Evolutionary conservation across 1,140 invertebrate species (phyloP), one percentile per base, ranked within the genome.

Genomic region (Caenorhabditis latens): DNA sequence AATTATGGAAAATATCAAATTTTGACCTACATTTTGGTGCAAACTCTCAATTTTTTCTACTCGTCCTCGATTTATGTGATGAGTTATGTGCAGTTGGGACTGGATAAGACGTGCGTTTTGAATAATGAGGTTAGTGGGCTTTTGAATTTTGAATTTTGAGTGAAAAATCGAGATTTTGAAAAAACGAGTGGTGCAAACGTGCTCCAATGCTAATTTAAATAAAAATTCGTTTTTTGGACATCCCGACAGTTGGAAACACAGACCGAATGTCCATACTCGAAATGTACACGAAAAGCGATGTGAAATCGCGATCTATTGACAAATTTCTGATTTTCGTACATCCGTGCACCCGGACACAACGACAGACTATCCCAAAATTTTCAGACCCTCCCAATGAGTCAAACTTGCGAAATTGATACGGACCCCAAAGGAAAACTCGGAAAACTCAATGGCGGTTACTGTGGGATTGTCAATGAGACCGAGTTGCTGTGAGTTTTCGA

Each of bases 1-100:
- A 53, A 42, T n/a, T 79, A 79, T 79, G 71, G 71, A 53, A 79
- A 50, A 79, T 79, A 79, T 50, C 71, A 79, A 53, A 79, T 79
- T 50, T 50, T 79, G 43, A 79, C 71, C 11, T 79, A 79, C 19
- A 19, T 79, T 42, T 24, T 79, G 9, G 71, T 79, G 9, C 71
- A 79, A 79, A 79, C 71, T 79, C 71, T 79, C 43, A 79, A 79
- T 43, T 79, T 79, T 79, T 79, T 79, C 71, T 79, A 79, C 24
- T 79, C 71, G 9, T 79, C 71, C 4, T 79, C 71, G 8, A 79
- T 79, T 46, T 79, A 79, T 79, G n/a, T 79, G 4, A 79, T 79
- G 71, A 79, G 71, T 79, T 79, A 24, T 24, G 71, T 79, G 43
- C 71, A 79, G 14, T 42, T 79, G 19, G 53, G 24, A 32, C n/a